Conservation (phyloP, 2,113 vertebrate genomes). For the Piprites chloris region DNA sequence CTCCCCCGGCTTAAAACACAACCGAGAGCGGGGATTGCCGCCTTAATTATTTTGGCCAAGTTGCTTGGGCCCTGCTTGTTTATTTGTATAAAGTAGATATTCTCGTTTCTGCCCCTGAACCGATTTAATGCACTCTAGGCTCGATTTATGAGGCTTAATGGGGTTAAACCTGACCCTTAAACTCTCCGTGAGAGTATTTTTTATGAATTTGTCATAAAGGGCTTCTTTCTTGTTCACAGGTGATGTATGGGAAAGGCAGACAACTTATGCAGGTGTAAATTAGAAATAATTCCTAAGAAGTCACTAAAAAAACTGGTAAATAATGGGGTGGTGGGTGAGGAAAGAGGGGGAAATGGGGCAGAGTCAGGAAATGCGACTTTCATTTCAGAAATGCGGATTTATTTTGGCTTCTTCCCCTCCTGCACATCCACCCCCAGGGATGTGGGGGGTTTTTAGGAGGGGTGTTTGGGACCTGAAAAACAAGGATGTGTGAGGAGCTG, state of each 20-base stretch:
- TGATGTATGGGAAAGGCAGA: neutral
- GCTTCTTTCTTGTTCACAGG: neutral
- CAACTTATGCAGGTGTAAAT: too few relatives aligned
- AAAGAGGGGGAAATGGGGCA: neutral
- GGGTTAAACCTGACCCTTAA: neutral
- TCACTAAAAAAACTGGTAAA: neutral
- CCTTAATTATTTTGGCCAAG: too few relatives aligned
- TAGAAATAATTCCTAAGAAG: neutral
- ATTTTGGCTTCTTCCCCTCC: neutral
- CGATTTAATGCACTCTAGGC: neutral
- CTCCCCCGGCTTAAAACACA: neutral
- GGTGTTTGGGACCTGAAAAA: neutral
- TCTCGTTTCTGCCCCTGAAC: neutral
- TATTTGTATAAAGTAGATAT: neutral
- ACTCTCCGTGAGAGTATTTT: neutral
- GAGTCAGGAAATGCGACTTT: neutral
- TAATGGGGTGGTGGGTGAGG: neutral
- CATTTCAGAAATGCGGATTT: neutral
- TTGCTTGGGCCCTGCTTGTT: neutral
- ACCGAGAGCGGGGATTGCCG: neutral
- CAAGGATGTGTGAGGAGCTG: neutral
- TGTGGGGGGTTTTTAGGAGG: neutral
- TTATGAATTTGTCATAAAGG: neutral
- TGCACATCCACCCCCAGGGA: fast-evolving
- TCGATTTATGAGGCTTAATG: neutral